Conservation (phyloP, 1,140 invertebrate species). For the Caenorhabditis inopinata region DNA sequence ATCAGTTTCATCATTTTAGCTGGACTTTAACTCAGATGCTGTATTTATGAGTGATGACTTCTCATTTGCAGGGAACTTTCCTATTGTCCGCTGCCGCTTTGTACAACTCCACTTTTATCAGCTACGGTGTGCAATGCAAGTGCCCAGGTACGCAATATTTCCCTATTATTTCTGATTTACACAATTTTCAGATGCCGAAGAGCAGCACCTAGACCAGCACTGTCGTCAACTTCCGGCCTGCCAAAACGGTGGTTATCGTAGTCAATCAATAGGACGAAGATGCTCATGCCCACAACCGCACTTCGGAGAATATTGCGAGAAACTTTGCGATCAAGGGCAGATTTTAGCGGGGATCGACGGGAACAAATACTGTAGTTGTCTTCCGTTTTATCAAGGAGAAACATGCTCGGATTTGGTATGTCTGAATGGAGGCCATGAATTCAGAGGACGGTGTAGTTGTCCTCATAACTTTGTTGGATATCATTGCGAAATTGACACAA, state of each 20-base stretch:
- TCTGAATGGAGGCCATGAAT: conserved; percentile 59
- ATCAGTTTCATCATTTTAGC: no score
- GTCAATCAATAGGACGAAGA: conserved; percentile 43
- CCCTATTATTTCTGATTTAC: neutral
- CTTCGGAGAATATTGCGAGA: conserved; percentile 64
- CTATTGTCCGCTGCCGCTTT: conserved; percentile 41
- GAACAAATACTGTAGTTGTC: conserved; percentile 61
- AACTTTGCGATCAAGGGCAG: conserved; percentile 63
- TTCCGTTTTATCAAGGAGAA: conserved; percentile 62
- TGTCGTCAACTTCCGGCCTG: conserved; percentile 60
- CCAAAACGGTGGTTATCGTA: conserved; percentile 58
- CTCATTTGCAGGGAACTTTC: conserved; percentile 45
- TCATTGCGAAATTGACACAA: conserved; percentile 65
- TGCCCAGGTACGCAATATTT: conserved; percentile 52
- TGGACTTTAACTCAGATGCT: no score
- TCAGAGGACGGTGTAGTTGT: conserved; percentile 58
- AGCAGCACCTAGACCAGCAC: conserved; percentile 52
- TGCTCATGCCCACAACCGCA: conserved; percentile 62
- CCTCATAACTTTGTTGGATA: conserved; percentile 60
- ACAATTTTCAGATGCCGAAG: conserved; percentile 33
- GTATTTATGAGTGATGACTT: no score
- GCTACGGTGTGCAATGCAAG: conserved; percentile 51
- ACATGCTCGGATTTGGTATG: conserved; percentile 65
- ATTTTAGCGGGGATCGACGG: conserved; percentile 52
- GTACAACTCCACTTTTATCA: conserved; percentile 41